Conservation (phyloP, 2,888 invertebrate genomes). For the Pachliopta kotzebuea region DNA sequence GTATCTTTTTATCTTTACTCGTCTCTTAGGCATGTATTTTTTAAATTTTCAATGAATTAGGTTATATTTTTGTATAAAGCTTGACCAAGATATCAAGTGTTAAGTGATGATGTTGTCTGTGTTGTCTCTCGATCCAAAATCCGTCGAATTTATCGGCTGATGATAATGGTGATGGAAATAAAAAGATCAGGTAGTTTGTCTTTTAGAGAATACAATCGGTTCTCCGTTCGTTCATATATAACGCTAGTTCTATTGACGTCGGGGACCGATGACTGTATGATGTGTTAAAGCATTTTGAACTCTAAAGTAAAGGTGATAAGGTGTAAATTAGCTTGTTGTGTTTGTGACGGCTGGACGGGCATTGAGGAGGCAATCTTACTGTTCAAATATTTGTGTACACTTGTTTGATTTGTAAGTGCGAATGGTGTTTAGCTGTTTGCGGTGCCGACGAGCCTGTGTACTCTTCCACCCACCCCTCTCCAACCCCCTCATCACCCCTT, state of each 20-base stretch:
- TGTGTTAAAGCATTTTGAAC: constrained; percentile 42
- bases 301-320: constrained; percentile 46
- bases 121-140: too few species aligned
- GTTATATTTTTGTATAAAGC: too few species aligned
- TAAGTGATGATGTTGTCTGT: too few species aligned
- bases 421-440: constrained; percentile 78
- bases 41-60: too few species aligned
- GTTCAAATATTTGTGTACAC: constrained; percentile 76
- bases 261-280: constrained; percentile 42
- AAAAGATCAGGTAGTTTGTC: constrained; percentile 60
- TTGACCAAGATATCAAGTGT: too few species aligned
- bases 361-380: constrained; percentile 61
- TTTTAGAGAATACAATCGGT: constrained; percentile 58
- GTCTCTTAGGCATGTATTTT: too few species aligned
- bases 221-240: constrained; percentile 64
- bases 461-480: constrained; percentile 50
- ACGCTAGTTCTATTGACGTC: constrained; percentile 66
- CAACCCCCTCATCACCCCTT: too few species aligned
- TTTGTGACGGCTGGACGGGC: constrained; percentile 47
- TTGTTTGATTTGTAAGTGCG: constrained; percentile 78
- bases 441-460: constrained; percentile 69
- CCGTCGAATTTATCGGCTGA: too few species aligned
- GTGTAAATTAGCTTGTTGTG: constrained; percentile 52
- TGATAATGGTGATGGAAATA: too few species aligned
- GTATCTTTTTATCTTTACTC: too few species aligned